Percentiles rank a stretch among this genome's conserved stretches.
phyloP scores from a whole-genome alignment of 2,888 invertebrate species.

The Tethea ocularis region DNA sequence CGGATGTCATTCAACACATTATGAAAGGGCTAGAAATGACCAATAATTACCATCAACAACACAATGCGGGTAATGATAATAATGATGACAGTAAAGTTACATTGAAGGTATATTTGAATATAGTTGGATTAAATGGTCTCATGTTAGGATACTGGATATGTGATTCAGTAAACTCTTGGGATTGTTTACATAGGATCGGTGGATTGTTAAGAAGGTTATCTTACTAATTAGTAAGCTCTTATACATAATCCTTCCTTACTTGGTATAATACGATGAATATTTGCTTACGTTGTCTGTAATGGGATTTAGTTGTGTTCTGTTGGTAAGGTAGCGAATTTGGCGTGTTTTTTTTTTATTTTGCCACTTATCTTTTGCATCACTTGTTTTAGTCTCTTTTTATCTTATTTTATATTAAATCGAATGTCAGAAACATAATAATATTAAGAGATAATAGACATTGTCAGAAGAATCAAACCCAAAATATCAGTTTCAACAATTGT shows the following conservation, averaged over 20 bases:
- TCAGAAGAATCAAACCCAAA: not conserved
- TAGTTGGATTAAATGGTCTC: constrained; percentile 26
- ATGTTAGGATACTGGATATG: constrained; percentile 38
- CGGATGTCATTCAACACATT: constrained; percentile 2
- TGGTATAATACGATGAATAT: constrained; percentile 63
- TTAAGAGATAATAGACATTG: not conserved
- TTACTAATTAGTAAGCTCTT: constrained; percentile 75
- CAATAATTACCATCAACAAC: not conserved
- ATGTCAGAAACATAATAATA: not conserved
- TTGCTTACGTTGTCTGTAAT: constrained; percentile 40
- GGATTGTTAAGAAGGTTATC: constrained; percentile 70
- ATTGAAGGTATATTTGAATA: not conserved
- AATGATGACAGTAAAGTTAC: not conserved
- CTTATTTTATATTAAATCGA: not conserved
- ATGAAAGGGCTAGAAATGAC: constrained; percentile 1
- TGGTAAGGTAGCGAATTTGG: constrained; percentile 22
- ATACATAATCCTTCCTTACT: constrained; percentile 66
- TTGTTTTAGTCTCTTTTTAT: too few relatives aligned
- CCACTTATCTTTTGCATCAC: not conserved
- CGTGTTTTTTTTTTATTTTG: constrained; percentile 18
- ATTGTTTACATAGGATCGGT: constrained; percentile 73
- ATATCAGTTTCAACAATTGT: too few relatives aligned
- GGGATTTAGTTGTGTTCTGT: constrained; percentile 31
- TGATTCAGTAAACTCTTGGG: constrained; percentile 28
- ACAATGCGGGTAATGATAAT: not conserved